phyloP scores from a whole-genome alignment of 2,888 invertebrate species.

The Luffia ferchaultella region DNA sequence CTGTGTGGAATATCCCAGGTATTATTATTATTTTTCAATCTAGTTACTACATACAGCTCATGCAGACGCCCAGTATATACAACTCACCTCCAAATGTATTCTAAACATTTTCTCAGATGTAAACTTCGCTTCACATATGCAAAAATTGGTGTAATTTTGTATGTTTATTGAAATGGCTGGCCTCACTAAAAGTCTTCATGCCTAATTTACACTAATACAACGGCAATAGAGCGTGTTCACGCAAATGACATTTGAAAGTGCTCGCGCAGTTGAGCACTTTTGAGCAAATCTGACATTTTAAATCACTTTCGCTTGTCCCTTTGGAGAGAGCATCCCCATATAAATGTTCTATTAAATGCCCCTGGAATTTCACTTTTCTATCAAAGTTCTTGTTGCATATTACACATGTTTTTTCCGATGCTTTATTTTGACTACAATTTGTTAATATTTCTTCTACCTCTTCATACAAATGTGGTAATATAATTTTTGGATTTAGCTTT shows the following conservation, averaged over 20 bases:
- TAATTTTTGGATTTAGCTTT: neutral
- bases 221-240: slow-evolving; percentile 34
- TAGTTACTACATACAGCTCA: no score
- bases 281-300: slow-evolving; percentile 30
- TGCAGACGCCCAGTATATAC: no score
- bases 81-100: slow-evolving; percentile 34
- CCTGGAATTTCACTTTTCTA: slow-evolving; percentile 22
- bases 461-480: neutral
- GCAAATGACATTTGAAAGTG: slow-evolving; percentile 36
- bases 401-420: neutral
- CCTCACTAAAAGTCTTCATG: slow-evolving; percentile 39
- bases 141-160: slow-evolving; percentile 35
- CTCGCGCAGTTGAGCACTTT: slow-evolving; percentile 10
- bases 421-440: neutral
- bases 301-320: neutral
- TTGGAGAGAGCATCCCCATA: slow-evolving; percentile 26
- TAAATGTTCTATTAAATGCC: slow-evolving; percentile 40
- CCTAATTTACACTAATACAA: slow-evolving; percentile 37
- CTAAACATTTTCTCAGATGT: slow-evolving; percentile 22
- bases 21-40: no score
- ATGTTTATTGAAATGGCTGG: slow-evolving; percentile 48
- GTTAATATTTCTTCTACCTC: neutral
- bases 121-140: slow-evolving; percentile 36
- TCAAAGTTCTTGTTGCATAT: slow-evolving; percentile 13
- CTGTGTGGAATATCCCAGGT: no score